Evolutionary conservation across 2,797 vertebrate species (phyloP), one percentile per base, ranked within the genome.

Genomic region (Eurystomus glaucurus): DNA sequence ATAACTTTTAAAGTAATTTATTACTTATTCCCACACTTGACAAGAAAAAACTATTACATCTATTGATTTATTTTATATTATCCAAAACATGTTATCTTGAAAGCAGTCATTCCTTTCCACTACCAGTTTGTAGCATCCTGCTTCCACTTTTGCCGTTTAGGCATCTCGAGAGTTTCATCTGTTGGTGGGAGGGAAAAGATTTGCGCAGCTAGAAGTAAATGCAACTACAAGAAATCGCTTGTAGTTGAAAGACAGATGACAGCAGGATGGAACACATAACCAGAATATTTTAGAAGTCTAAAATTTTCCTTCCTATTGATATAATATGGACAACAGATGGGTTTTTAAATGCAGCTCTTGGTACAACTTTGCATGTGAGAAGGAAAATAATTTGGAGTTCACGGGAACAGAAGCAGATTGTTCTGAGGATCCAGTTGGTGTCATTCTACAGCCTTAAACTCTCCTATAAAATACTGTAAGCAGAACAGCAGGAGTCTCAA

Each of bases 331-430:
- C 94, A 96, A 96, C 95, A 97, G 93, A 97, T 97, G 95, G 95
- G 72, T 84, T 96, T 97, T 96, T 95, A 97, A 95, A 97, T 95
- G 87, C 97, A 97, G 94, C 79, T 97, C 96, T 93, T 82, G 33
- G 95, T 97, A 95, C 71, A 97, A 90, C 82, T 97, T 96, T 92
- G 82, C 91, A 97, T 95, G 94, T 96, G 96, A 95, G 91, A 97
- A 96, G 69, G 85, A 96, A 97, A 97, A 97, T 97, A 97, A 95
- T 91, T 91, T 88, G 81, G 91, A 97, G 92, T 94, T 97, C 87
- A 90, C 4, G 26, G 85, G 95, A 97, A 96, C 70, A 88, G 79
- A 72, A 96, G 95, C 95, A 97, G 94, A 95, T 93, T 96, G 93
- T 97, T 96, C 95, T 78, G 41, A 46, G 50, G 78, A 91, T 96